A percentile compares a stretch with the other conserved stretches of the same genome.
Evolutionary conservation across 2,888 invertebrate genomes (phyloP).

Genomic region (Arenicola marina): DNA sequence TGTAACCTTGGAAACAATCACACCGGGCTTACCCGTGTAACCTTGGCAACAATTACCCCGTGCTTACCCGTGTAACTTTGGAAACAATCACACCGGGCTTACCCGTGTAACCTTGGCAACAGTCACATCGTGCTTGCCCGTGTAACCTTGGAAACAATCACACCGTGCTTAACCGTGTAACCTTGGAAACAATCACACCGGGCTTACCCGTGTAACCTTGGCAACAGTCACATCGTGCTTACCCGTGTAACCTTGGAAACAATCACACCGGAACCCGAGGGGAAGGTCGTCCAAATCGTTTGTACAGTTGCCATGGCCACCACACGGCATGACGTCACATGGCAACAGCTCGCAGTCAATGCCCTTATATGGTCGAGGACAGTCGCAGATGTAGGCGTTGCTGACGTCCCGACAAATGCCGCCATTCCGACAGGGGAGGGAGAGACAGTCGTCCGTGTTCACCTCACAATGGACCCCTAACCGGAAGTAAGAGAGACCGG

Average conservation of each 20-base stretch:
- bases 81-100: too few relatives aligned
- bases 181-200: too few relatives aligned
- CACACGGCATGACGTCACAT: constrained; percentile 24
- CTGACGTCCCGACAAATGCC: constrained; percentile 15
- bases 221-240: background rate
- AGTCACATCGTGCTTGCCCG: too few relatives aligned
- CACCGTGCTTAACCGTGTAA: too few relatives aligned
- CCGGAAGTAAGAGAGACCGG: too few relatives aligned
- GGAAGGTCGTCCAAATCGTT: constrained; percentile 19
- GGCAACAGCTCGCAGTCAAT: constrained; percentile 16
- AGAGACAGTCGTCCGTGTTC: constrained; percentile 22
- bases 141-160: too few relatives aligned
- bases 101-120: too few relatives aligned
- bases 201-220: too few relatives aligned
- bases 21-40: too few relatives aligned
- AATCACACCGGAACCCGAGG: constrained; percentile 19
- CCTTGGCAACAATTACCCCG: too few relatives aligned
- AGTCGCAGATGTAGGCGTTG: constrained; percentile 19
- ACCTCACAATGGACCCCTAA: constrained; percentile 19
- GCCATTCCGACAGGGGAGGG: constrained; percentile 18
- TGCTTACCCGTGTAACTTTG: too few relatives aligned
- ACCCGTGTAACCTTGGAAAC: constrained; percentile 27
- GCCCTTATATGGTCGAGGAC: constrained; percentile 17
- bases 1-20: too few relatives aligned
- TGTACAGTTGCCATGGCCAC: constrained; percentile 12